These are phyloP conservation scores for Rhagonycha fulva DNA, from an alignment of 2,888 invertebrate genomes.

Conservation along the genomic window DNA sequence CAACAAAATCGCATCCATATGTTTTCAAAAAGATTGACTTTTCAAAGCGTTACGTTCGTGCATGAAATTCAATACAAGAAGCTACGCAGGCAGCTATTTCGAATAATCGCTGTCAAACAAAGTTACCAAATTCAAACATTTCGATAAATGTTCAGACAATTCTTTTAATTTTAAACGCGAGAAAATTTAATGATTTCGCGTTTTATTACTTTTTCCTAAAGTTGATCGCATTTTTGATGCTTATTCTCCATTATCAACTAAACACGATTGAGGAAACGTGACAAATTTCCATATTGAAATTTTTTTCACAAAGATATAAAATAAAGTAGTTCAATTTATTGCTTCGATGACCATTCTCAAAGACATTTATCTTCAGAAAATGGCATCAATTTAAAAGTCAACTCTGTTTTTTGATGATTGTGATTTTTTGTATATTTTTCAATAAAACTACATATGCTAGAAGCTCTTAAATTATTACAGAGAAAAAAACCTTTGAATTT, in stretches of 20 bases:
- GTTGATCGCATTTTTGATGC: not conserved
- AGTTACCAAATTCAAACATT: slow-evolving; percentile 13
- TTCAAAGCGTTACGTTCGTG: slow-evolving; percentile 26
- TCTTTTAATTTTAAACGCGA: not conserved
- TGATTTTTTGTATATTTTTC: not conserved
- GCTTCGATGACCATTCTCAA: not conserved
- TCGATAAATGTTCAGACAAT: not conserved
- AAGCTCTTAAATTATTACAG: not conserved
- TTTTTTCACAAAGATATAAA: not conserved
- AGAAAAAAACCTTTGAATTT: not conserved
- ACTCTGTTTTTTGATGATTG: not conserved
- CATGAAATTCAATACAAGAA: slow-evolving; percentile 21
- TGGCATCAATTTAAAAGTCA: not conserved
- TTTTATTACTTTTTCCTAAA: not conserved
- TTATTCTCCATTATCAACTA: not conserved
- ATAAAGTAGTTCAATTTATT: slow-evolving; percentile 2
- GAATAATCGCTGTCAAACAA: slow-evolving; percentile 3
- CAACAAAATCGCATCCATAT: slow-evolving; percentile 10
- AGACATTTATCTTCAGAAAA: not conserved
- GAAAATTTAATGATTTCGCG: not conserved
- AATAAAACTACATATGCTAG: not conserved
- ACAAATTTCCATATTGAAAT: not conserved
- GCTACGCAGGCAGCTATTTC: not conserved
- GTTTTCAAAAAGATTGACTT: slow-evolving; percentile 22
- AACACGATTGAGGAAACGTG: not conserved